Base-by-base conservation (phyloP, 2,113 vertebrate species). In the Amphiprion ocellaris region DNA sequence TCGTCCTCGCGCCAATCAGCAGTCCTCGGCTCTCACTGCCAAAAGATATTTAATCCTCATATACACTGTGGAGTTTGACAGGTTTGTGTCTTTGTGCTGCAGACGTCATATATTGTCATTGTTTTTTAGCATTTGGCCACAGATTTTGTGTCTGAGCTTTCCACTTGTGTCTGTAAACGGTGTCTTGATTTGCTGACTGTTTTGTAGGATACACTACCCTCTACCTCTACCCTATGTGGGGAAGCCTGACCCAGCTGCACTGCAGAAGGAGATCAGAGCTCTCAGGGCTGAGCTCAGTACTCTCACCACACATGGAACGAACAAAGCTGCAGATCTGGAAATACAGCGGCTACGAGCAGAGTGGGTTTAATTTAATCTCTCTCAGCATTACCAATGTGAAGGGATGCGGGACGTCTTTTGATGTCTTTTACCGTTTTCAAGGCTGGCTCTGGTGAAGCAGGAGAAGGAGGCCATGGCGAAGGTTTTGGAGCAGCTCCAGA, bases 41-140 rank as follows among this genome's bases (percentile, higher is more conserved):
- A 98, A 97, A 88, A 95, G 98, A 86, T 99, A 99, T 87, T 94
- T 99, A 47, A 98, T 98, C 80, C 95, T 99, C 21, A 94, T 98
- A 82, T 99, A 99, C 90, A 97, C 97, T 0, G 98, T 99, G 65
- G 97, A 99, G 90, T 99, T 99, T 74, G 98, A 99, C 91, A 97
- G 96, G 97, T 98, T 63, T 39, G 80, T 52, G 49, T 21, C 9
- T 52, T 15, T 37, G 33, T 10, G 33, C 33, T 37, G 2, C 33
- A 37, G 7, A 10, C 33, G 8, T 9, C 33, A 37, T 37, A 9
- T 37, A 10, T 37, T 37, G 6, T 1, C 33, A 37, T 2, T 37
- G 8, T 8, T 37, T 37, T 2, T 37, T 10, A 33, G 33, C 33
- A 37, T 8, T 37, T 8, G 24, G 7, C 2, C 11, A 63, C 55